A percentile compares a stretch with the other conserved stretches of the same genome.
Evolutionary conservation across 53 echinoderm and acorn worm genomes (phyloP).

Genomic region (Actinopyga echinites): DNA sequence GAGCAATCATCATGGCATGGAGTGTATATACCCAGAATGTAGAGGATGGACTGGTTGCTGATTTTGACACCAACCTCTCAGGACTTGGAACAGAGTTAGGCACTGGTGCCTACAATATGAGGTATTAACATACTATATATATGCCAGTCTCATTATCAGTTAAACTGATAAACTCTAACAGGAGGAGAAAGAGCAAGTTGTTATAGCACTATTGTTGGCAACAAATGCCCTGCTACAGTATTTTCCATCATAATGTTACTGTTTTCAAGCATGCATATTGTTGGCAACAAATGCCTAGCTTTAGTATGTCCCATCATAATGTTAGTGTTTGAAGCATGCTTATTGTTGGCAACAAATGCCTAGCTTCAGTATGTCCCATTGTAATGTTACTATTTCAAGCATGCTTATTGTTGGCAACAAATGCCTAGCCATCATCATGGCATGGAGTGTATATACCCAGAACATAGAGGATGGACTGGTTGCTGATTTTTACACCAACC

Average conservation of each 20-base stretch:
- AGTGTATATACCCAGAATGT: constrained; percentile 66
- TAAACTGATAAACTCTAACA: no score
- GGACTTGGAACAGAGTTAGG: constrained; percentile 94
- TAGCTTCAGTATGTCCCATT: no score
- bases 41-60: constrained; percentile 88
- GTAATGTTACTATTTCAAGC: no score
- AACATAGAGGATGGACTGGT: constrained; percentile 87
- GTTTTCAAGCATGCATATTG: no score
- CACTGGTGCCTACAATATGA: constrained; percentile 98
- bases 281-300: no score
- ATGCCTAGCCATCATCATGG: constrained; percentile 47
- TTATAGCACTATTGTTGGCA: no score
- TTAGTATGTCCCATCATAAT: no score
- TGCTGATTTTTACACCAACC: constrained; percentile 91
- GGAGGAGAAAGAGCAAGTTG: neutral
- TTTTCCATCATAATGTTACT: no score
- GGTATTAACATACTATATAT: constrained; percentile 51
- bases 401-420: no score
- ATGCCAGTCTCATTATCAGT: neutral
- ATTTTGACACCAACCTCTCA: constrained; percentile 90
- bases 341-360: no score
- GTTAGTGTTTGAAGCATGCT: no score
- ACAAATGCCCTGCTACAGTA: no score
- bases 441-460: constrained; percentile 74
- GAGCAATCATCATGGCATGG: constrained; percentile 72